Percentiles rank a stretch among this genome's conserved stretches.
Conservation (phyloP, 2,797 vertebrate genomes). For the Vireo griseus region DNA sequence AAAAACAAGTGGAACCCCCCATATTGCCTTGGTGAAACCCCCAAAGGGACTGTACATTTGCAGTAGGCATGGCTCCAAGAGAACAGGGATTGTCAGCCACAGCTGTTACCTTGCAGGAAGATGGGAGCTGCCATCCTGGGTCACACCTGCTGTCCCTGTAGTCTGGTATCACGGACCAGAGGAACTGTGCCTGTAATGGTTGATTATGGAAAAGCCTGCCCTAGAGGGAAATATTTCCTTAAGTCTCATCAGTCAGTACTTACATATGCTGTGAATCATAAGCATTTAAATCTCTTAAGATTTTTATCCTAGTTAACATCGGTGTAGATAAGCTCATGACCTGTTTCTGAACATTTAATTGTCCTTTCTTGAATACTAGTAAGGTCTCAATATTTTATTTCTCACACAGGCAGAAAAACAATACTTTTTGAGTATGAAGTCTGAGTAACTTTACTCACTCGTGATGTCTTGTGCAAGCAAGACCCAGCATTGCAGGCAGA, state of each 20-base stretch:
- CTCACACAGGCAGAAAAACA: neutral
- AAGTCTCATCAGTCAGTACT: conserved; percentile 29
- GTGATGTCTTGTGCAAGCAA: neutral
- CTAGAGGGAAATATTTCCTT: conserved; percentile 35
- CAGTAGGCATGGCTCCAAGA: neutral
- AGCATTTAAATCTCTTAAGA: conserved; percentile 54
- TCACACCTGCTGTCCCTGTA: neutral
- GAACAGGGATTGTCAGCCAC: neutral
- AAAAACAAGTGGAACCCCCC: neutral
- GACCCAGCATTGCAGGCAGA: neutral
- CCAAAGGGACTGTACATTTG: fast-evolving
- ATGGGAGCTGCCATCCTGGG: neutral
- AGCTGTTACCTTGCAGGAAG: neutral
- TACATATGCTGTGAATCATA: conserved; percentile 21
- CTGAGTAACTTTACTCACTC: neutral
- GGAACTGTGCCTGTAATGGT: neutral
- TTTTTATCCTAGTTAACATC: conserved; percentile 55
- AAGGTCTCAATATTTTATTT: neutral
- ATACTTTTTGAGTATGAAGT: neutral
- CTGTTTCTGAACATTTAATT: conserved; percentile 27
- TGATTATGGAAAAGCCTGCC: conserved; percentile 24
- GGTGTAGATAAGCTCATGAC: conserved; percentile 30
- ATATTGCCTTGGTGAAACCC: neutral
- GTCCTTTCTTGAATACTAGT: neutral
- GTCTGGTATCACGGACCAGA: neutral